Base-by-base conservation (phyloP, 2,888 invertebrate genomes). In the Micoletzkya japonica region DNA sequence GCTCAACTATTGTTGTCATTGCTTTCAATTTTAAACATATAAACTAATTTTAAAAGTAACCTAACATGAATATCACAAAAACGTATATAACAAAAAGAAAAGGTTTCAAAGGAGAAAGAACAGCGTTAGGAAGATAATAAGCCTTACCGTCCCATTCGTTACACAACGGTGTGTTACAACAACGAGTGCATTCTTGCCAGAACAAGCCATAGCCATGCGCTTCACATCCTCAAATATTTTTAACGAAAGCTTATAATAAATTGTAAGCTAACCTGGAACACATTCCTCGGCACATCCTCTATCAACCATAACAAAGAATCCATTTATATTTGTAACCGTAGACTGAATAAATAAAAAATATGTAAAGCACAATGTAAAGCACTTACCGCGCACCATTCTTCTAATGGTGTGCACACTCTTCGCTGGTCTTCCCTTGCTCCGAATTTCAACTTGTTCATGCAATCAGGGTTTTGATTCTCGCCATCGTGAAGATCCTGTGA, bases 271-370 rank as follows among this genome's bases (percentile, higher is more conserved):
- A 54, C 64, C 64, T 20, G 64, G 64, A 54, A 66, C 54, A 54
- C 64, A 82, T 7, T 74, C 75, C 24, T 80, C 78, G 2, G 81
- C 77, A 71, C 82, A 82, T 54, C 81, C 81, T 39, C 82, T 56
- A 37, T 80, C 79, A 20, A 82, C 75, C 63, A 77, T 72, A n/a
- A 80, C 75, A 69, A 82, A 80, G 61, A 82, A 80, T 34, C 81
- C 81, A 56, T 82, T 82, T 28, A 81, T 72, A 71, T 79, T 80
- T 4, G 81, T 81, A 1, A 82, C 82, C 24, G 76, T 76, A 7
- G 78, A 74, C 82, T 82, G 73, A 36, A 81, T 34, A 10, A 44
- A 44, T 20, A 44, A 54, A 54, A 44, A 44, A 44, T 10, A 44
- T 44, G 10, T 44, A 44, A 44, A 44, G 20, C 20, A 14, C 10